These are phyloP conservation scores for Orientallactaga bullata DNA, from an alignment of 2,113 vertebrate species.

Conservation along the genomic window DNA sequence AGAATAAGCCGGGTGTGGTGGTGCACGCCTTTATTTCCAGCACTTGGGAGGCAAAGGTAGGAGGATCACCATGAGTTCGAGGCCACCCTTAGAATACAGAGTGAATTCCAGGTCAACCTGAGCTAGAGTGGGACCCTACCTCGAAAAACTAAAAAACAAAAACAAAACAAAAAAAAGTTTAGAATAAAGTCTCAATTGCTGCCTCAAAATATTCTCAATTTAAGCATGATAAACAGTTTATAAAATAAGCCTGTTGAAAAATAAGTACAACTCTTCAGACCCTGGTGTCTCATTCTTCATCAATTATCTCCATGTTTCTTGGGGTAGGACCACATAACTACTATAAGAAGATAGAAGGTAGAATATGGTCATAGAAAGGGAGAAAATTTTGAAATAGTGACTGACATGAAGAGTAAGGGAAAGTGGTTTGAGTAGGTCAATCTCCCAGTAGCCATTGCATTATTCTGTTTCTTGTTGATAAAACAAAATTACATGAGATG, in stretches of 20 bases:
- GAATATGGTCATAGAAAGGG: not conserved
- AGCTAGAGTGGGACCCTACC: too few species aligned
- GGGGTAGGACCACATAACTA: not conserved
- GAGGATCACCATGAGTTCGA: too few species aligned
- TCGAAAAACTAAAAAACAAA: too few species aligned
- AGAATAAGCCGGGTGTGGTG: too few species aligned
- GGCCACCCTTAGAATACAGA: too few species aligned
- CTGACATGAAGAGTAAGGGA: not conserved
- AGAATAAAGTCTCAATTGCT: not conserved
- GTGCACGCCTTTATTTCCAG: too few species aligned
- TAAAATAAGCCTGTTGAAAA: conserved; percentile 7
- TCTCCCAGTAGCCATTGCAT: not conserved
- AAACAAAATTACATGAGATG: not conserved
- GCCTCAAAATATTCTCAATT: not conserved
- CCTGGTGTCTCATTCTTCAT: not conserved
- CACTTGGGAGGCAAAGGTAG: too few species aligned
- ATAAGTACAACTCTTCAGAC: conserved; percentile 46
- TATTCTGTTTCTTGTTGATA: not conserved
- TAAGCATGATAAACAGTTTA: conserved; percentile 45
- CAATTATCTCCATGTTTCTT: conserved; percentile 15
- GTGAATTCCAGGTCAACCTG: too few species aligned
- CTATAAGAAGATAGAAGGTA: not conserved
- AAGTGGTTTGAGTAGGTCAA: not conserved
- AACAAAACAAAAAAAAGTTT: too few species aligned
- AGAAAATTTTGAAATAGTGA: conserved; percentile 31